A percentile compares a stretch with the other conserved stretches of the same genome.
Conservation (phyloP, 2,113 vertebrate genomes). For the Glaucidium brasilianum region DNA sequence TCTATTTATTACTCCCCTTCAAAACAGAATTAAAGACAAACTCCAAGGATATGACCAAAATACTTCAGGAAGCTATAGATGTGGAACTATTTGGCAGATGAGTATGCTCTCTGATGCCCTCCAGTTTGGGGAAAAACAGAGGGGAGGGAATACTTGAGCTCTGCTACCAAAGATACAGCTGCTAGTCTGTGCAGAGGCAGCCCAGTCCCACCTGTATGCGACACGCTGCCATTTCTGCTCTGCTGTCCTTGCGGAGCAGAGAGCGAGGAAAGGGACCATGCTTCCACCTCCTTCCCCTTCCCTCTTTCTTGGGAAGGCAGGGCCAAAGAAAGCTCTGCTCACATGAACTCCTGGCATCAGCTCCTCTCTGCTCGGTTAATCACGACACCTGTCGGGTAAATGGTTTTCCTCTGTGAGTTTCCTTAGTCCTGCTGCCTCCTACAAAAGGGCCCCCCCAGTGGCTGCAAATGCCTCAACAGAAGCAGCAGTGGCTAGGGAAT, state of each 20-base stretch:
- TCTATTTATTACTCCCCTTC: not conserved
- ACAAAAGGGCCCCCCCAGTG: not conserved
- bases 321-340: not conserved
- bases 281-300: not conserved
- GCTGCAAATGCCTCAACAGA: not conserved
- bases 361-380: not conserved
- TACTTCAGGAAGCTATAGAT: not conserved
- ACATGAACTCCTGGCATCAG: not conserved
- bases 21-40: not conserved
- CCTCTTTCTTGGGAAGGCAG: not conserved
- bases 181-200: not conserved
- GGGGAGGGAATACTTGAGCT: not conserved
- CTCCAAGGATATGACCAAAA: not conserved
- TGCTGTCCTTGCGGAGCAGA: fast-evolving
- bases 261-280: not conserved
- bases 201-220: fast-evolving
- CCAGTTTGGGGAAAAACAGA: not conserved
- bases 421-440: not conserved
- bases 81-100: not conserved
- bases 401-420: not conserved
- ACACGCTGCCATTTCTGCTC: not conserved
- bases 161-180: not conserved
- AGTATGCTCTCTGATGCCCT: fast-evolving
- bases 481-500: not conserved
- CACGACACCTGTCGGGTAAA: not conserved